These are phyloP conservation scores for Ibycter americanus DNA, from an alignment of 2,797 vertebrate species.

Conservation along the genomic window DNA sequence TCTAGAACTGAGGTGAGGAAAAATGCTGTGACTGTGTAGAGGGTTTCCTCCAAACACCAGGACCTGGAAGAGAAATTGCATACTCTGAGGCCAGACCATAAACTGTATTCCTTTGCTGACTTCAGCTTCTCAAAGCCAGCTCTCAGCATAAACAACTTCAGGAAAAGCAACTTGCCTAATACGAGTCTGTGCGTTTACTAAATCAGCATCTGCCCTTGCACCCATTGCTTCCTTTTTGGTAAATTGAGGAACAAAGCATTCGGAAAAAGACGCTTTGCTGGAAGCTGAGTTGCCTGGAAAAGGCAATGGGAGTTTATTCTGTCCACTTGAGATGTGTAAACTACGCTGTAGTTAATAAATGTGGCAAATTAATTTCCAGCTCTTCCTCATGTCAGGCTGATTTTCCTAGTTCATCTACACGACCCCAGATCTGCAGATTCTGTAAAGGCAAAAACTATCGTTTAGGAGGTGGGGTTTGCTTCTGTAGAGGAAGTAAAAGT, in stretches of 20 bases:
- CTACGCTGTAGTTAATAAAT: neutral
- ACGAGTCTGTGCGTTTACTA: neutral
- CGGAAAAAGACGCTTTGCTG: neutral
- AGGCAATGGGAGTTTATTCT: neutral
- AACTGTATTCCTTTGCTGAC: conserved; percentile 27
- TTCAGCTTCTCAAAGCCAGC: conserved; percentile 29
- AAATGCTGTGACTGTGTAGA: neutral
- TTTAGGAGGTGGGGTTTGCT: neutral
- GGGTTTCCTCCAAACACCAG: neutral
- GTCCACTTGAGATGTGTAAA: neutral
- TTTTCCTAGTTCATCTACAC: neutral
- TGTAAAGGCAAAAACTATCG: neutral
- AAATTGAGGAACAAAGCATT: conserved; percentile 16
- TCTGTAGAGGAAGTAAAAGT: neutral
- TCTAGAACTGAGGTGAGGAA: neutral
- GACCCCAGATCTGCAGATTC: neutral
- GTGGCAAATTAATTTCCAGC: neutral
- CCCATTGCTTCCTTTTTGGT: conserved; percentile 37
- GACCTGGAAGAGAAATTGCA: conserved; percentile 15
- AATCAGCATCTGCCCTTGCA: conserved; percentile 33
- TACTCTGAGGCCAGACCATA: neutral
- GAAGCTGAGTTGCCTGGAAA: neutral
- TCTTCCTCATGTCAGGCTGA: neutral
- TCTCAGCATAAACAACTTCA: conserved; percentile 43
- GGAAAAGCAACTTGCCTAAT: conserved; percentile 50